Conservation (phyloP, 1,140 invertebrate genomes). For the Arctopsyche grandis region DNA sequence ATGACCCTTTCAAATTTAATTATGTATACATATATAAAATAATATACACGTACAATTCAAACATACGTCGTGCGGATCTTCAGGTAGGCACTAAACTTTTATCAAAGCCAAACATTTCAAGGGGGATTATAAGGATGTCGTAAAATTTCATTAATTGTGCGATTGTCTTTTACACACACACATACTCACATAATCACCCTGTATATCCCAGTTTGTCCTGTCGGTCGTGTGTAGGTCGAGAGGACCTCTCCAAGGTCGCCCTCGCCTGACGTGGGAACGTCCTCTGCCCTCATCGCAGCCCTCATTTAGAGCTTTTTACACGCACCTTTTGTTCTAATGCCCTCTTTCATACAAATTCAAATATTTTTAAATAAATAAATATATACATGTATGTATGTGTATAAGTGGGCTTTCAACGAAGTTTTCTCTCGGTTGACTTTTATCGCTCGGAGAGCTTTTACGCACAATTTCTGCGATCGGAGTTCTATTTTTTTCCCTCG, state of each 20-base stretch:
- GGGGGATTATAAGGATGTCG: no score
- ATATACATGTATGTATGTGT: background rate
- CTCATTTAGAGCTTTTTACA: slow-evolving; percentile 13
- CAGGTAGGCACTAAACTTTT: no score
- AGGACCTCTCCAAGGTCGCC: slow-evolving; percentile 14
- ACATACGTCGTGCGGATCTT: no score
- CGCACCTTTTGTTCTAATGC: slow-evolving; percentile 7
- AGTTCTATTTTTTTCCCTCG: background rate
- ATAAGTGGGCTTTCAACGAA: background rate
- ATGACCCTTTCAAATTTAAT: no score
- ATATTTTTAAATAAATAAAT: background rate
- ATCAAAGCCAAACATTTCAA: no score
- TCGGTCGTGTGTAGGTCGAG: slow-evolving; percentile 31
- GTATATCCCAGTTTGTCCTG: background rate
- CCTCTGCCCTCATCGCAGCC: slow-evolving; percentile 7
- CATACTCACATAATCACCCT: no score
- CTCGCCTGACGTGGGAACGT: slow-evolving; percentile 16
- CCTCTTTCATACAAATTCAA: background rate
- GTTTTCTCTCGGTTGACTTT: no score
- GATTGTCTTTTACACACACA: background rate
- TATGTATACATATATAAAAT: no score
- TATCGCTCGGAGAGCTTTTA: no score
- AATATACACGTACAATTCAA: no score
- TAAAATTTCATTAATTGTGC: no score
- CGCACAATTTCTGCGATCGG: background rate